These are phyloP conservation scores for Lepidotrigona ventralis DNA, from an alignment of 1,140 invertebrate genomes.

Conservation along the genomic window DNA sequence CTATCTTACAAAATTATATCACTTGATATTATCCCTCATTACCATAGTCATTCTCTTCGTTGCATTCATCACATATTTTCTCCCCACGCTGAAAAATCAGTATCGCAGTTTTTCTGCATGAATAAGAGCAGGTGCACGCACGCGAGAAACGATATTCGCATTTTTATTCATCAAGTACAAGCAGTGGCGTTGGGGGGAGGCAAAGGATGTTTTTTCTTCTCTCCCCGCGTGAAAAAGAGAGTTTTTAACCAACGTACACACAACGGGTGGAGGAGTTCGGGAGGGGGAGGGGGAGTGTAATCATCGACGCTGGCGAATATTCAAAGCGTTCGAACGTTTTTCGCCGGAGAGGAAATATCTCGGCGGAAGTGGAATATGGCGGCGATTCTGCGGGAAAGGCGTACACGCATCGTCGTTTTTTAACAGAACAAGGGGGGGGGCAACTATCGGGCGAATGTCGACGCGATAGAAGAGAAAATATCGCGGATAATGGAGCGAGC, in stretches of 20 bases:
- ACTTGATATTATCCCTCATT: too few relatives aligned
- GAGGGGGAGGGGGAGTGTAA: not conserved
- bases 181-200: too few relatives aligned
- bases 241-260: not conserved
- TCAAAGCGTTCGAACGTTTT: conserved; percentile 20
- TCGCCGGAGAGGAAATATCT: conserved; percentile 7
- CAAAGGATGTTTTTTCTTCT: not conserved
- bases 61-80: too few relatives aligned
- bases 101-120: too few relatives aligned
- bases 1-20: too few relatives aligned
- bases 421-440: not conserved
- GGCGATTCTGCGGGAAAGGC: not conserved
- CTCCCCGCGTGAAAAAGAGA: not conserved
- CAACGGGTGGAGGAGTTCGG: too few relatives aligned
- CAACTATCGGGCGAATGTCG: conserved; percentile 44
- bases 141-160: not conserved
- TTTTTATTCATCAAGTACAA: not conserved
- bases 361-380: not conserved
- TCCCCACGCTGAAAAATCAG: not conserved
- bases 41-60: too few relatives aligned
- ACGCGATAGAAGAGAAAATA: conserved; percentile 40
- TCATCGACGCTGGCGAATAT: conserved; percentile 8
- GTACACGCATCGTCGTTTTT: conserved; percentile 33
- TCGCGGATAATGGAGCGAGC: conserved; percentile 42
- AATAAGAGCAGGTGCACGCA: not conserved